Conservation (phyloP, 2,888 invertebrate genomes). For the Tinea trinotella region DNA sequence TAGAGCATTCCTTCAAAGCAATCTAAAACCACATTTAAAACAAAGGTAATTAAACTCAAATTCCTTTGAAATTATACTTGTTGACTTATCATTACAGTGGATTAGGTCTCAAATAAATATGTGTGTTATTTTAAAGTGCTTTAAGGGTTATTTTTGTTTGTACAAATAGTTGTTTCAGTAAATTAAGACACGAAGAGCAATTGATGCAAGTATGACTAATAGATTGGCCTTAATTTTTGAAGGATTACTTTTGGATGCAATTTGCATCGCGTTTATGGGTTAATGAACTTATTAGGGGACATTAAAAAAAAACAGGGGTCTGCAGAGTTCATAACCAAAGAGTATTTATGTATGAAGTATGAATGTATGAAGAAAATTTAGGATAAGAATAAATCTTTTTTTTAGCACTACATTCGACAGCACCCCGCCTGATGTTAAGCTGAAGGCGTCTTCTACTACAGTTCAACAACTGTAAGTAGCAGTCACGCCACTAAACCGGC, state of each 20-base stretch:
- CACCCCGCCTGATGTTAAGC: too few species aligned
- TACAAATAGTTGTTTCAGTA: background rate
- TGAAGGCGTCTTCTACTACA: too few species aligned
- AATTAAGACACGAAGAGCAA: conserved; percentile 12
- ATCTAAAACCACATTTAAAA: background rate
- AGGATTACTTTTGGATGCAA: background rate
- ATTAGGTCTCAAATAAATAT: background rate
- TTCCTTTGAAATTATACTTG: background rate
- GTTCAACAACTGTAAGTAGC: too few species aligned
- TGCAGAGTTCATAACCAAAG: too few species aligned
- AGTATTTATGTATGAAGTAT: too few species aligned
- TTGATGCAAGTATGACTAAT: conserved; percentile 15
- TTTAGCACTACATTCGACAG: too few species aligned
- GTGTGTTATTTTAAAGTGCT: background rate
- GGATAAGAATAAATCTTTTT: too few species aligned
- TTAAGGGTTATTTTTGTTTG: background rate
- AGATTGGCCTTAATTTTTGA: conserved; percentile 13
- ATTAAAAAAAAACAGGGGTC: too few species aligned
- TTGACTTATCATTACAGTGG: background rate
- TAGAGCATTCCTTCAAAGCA: background rate
- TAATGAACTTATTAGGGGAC: conserved; percentile 9
- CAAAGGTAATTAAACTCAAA: background rate
- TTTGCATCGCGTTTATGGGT: conserved; percentile 6
- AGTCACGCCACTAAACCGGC: too few species aligned
- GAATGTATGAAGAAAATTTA: too few species aligned